phyloP scores from a whole-genome alignment of 2,797 vertebrate genomes.

The Pitangus sulphuratus region DNA sequence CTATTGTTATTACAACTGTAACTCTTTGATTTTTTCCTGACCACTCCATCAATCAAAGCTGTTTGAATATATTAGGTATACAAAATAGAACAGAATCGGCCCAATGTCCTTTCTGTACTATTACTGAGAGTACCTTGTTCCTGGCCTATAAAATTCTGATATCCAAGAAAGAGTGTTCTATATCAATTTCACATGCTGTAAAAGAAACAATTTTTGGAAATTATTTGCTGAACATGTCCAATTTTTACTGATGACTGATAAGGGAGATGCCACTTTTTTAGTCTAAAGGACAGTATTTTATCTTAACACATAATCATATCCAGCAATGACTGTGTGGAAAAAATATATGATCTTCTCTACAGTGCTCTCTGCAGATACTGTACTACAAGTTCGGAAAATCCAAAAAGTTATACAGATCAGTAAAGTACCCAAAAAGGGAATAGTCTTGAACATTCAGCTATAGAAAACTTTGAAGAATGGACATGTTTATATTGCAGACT shows the following conservation, averaged over 20 bases:
- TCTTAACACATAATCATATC: neutral
- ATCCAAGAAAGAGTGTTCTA: neutral
- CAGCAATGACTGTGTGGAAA: neutral
- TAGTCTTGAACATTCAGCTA: neutral
- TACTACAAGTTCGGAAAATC: neutral
- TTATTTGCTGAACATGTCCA: slow-evolving; percentile 8
- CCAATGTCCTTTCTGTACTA: neutral
- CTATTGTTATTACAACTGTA: neutral
- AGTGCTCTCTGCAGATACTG: neutral
- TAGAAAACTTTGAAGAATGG: neutral
- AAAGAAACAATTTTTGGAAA: slow-evolving; percentile 38
- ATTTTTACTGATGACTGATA: slow-evolving; percentile 34
- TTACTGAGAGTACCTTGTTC: neutral
- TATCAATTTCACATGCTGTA: slow-evolving; percentile 24
- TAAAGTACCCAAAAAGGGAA: neutral
- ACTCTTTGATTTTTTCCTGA: neutral
- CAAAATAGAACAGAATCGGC: neutral
- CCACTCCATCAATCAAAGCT: neutral
- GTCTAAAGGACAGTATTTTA: neutral
- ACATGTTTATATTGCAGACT: neutral
- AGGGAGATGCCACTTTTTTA: slow-evolving; percentile 37
- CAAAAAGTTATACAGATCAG: neutral
- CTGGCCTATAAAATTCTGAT: slow-evolving; percentile 4
- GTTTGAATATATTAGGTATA: neutral
- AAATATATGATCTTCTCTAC: neutral